A percentile compares a stretch with the other conserved stretches of the same genome.
These are phyloP conservation scores for Drosophila sulfurigaster DNA, from an alignment of 1,140 invertebrate species.

Conservation along the genomic window DNA sequence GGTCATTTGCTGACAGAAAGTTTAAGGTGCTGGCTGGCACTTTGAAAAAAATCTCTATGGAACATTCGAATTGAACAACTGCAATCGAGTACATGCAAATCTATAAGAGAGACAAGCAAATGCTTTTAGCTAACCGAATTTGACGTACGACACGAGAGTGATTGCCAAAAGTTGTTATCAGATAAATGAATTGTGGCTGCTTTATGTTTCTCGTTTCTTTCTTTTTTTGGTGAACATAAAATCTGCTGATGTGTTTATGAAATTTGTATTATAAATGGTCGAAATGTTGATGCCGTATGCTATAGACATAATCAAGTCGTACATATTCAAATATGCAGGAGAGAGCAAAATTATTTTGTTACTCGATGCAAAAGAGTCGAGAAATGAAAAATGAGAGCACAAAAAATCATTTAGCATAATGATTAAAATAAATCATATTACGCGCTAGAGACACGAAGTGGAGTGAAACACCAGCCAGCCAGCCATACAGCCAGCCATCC, in stretches of 20 bases:
- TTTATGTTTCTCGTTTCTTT: background rate
- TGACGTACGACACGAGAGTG: constrained; percentile 22
- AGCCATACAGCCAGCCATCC: constrained; percentile 16
- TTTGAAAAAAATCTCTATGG: constrained; percentile 18
- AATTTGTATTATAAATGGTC: background rate
- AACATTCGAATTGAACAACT: constrained; percentile 25
- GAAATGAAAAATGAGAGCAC: constrained; percentile 65
- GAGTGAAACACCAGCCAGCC: constrained; percentile 3
- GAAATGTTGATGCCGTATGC: background rate
- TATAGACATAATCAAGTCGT: constrained; percentile 19
- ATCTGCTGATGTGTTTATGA: background rate
- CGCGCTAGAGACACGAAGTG: background rate
- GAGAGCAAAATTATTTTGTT: constrained; percentile 64
- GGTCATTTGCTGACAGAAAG: constrained; percentile 59
- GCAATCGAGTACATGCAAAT: constrained; percentile 66
- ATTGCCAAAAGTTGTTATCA: constrained; percentile 16
- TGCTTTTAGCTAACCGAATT: constrained; percentile 67
- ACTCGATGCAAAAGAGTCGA: constrained; percentile 46
- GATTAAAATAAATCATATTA: constrained; percentile 83
- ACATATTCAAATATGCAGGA: constrained; percentile 29
- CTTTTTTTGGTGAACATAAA: background rate
- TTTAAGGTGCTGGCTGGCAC: background rate
- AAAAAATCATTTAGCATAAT: constrained; percentile 81
- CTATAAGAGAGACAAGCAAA: constrained; percentile 71
- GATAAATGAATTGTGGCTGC: constrained; percentile 1